Evolutionary conservation across 2,888 invertebrate genomes (phyloP), one percentile per base, ranked within the genome.

Genomic region (Parnassius smintheus): DNA sequence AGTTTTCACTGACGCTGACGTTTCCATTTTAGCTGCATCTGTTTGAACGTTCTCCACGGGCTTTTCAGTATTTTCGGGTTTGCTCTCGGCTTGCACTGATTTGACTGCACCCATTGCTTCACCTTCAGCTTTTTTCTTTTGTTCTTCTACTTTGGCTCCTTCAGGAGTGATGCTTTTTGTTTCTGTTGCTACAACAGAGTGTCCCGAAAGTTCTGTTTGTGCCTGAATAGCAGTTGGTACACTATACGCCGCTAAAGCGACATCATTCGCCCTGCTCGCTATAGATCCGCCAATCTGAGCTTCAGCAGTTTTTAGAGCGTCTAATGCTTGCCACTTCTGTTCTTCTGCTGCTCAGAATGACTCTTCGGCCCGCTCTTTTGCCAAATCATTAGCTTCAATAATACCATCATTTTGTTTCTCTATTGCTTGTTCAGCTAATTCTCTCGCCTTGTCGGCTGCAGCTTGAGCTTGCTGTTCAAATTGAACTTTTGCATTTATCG

Each of bases 291-390:
- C 86, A 1, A 84, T 59, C 46, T 83, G 79, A 12, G 91, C 90
- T 59, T 85, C 80, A 22, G 84, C 85, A 0, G 85, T 82, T 64
- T 85, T 82, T 2, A 82, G 61, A 9, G 87, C 87, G 59, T 86
- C 85, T 0, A 88, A 55, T 0, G 83, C 83, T 65, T 89, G 89
- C 88, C 88, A 89, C 77, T 89, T 88, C 73, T 82, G 80, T 10
- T 91, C 91, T 58, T 91, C 87, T 0, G 69, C 75, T 0, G 80
- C 75, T 89, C 88, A 89, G 74, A 72, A 70, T 0, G 66, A 69
- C 59, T 81, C 77, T n/a, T 76, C 74, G 18, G 70, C 71, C 54
- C 71, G 74, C 44, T 81, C 82, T 52, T 81, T 78, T 0, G 49
- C 69, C 8, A 75, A 66, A 25, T 83, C 81, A 1, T 71, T 72